These are phyloP conservation scores for Tragelaphus eurycerus DNA, from an alignment of 2,797 vertebrate genomes.

Conservation along the genomic window DNA sequence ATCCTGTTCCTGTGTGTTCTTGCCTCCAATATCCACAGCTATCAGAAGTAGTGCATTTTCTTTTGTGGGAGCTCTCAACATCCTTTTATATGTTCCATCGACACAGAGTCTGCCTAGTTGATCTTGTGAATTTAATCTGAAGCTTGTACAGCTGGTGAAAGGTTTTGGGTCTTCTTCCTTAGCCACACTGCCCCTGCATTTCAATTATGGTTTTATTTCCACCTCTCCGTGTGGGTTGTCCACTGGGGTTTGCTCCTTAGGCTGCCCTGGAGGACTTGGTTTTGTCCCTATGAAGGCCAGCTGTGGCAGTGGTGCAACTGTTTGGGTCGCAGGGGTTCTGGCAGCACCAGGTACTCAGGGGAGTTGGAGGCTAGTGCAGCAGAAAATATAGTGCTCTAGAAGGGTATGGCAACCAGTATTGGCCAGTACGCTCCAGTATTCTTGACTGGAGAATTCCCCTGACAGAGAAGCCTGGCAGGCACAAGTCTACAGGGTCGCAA, in stretches of 20 bases:
- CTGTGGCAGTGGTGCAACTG: not conserved
- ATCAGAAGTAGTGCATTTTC: not conserved
- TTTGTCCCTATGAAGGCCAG: not conserved
- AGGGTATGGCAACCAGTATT: not conserved
- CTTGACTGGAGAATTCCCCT: not conserved
- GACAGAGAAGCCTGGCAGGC: not conserved
- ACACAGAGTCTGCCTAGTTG: not conserved
- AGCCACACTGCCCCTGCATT: not conserved
- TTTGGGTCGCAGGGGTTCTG: not conserved
- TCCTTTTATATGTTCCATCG: not conserved
- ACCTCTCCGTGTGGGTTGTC: not conserved
- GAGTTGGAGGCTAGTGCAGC: not conserved
- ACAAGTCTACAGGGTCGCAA: not conserved
- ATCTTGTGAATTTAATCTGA: not conserved
- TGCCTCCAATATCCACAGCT: not conserved
- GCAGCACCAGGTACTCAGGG: not conserved
- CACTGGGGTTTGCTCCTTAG: not conserved
- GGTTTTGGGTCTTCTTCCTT: not conserved
- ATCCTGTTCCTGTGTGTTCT: not conserved
- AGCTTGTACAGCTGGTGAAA: not conserved
- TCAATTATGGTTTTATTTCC: not conserved
- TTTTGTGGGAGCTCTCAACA: not conserved
- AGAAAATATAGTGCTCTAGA: not conserved
- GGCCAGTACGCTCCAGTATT: not conserved
- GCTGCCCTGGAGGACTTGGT: not conserved